Percentiles rank a stretch among this genome's conserved stretches.
Conservation (phyloP, 2,888 invertebrate species). For the Xanthostigma xanthostigma region DNA sequence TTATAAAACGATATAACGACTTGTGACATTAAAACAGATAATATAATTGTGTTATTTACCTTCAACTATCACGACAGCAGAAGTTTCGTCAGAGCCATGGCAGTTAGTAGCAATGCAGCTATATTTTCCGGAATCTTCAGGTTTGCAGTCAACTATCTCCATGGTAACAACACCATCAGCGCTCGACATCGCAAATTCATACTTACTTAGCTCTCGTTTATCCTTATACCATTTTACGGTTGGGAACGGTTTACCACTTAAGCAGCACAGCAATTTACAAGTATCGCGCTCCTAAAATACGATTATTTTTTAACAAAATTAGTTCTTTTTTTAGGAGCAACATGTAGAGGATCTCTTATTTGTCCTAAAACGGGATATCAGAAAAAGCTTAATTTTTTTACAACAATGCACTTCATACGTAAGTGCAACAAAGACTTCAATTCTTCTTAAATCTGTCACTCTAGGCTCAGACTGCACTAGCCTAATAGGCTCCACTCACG, state of each 20-base stretch:
- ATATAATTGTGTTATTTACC: slow-evolving; percentile 36
- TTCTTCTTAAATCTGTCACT: neutral
- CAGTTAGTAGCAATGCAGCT: slow-evolving; percentile 84
- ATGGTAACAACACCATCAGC: slow-evolving; percentile 93
- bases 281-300: slow-evolving; percentile 53
- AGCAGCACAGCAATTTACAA: slow-evolving; percentile 94
- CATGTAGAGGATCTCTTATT: no score
- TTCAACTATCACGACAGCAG: slow-evolving; percentile 91
- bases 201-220: slow-evolving; percentile 75
- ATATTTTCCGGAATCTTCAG: slow-evolving; percentile 94
- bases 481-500: no score
- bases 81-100: slow-evolving; percentile 90
- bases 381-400: neutral
- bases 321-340: no score
- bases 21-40: neutral
- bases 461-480: neutral
- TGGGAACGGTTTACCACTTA: slow-evolving; percentile 89
- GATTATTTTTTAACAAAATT: neutral
- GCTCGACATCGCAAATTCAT: slow-evolving; percentile 80
- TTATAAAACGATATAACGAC: neutral
- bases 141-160: slow-evolving; percentile 89
- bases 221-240: slow-evolving; percentile 90
- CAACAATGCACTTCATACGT: no score
- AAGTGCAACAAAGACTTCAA: no score
- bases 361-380: neutral